Percentiles rank a stretch among this genome's conserved stretches.
Evolutionary conservation across 2,797 vertebrate genomes (phyloP).

Genomic region (Schizopygopsis malacanthus): DNA sequence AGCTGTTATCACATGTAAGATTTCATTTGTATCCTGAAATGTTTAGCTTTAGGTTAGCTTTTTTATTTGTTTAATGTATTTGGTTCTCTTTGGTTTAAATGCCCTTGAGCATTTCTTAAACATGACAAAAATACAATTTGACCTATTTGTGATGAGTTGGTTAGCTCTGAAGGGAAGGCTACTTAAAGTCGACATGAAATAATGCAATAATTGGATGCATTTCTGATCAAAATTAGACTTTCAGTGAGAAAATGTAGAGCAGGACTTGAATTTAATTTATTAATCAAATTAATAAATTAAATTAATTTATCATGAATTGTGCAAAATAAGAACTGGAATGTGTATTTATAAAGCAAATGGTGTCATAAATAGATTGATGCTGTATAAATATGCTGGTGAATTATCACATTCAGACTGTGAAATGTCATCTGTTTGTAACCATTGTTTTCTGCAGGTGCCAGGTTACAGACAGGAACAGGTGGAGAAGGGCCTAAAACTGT

Average conservation of each 20-base stretch:
- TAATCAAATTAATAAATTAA: no score
- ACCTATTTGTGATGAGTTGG: neutral
- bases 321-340: neutral
- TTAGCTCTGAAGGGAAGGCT: neutral
- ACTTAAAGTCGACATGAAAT: neutral
- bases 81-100: neutral
- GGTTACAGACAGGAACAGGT: conserved; percentile 96
- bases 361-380: neutral
- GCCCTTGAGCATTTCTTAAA: neutral
- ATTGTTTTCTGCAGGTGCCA: conserved; percentile 82
- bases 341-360: neutral
- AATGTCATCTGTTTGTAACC: neutral
- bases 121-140: neutral
- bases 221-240: neutral
- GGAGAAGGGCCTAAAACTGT: conserved; percentile 94
- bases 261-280: neutral
- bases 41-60: neutral
- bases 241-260: neutral
- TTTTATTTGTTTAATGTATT: neutral
- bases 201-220: neutral
- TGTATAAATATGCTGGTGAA: neutral
- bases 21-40: neutral
- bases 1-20: neutral
- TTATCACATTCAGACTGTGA: neutral
- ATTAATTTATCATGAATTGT: neutral